A percentile compares a stretch with the other conserved stretches of the same genome.
phyloP scores from a whole-genome alignment of 1,140 invertebrate species.

The Drosophila kanapiae region DNA sequence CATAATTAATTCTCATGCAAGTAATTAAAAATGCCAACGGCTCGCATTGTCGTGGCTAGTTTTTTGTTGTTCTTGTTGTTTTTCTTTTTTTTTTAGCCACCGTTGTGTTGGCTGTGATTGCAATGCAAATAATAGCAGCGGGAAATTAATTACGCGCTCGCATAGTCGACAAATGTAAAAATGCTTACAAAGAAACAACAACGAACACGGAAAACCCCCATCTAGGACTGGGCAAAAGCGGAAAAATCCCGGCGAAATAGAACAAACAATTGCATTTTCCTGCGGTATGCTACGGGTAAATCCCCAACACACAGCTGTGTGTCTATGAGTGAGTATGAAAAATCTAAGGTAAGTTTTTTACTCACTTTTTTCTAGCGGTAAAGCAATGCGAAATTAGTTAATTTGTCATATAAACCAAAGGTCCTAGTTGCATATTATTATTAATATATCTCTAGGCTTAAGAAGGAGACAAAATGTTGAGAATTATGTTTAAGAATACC shows the following conservation, averaged over 20 bases:
- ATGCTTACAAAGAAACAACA: constrained; percentile 40
- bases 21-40: constrained; percentile 77
- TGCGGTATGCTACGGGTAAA: constrained; percentile 6
- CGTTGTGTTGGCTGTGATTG: constrained; percentile 39
- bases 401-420: background rate
- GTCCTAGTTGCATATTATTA: background rate
- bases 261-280: constrained; percentile 43
- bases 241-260: constrained; percentile 32
- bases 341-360: constrained; percentile 16
- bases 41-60: constrained; percentile 68
- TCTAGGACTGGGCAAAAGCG: constrained; percentile 3
- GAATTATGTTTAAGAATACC: too few relatives aligned
- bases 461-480: too few relatives aligned
- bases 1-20: constrained; percentile 75
- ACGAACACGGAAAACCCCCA: background rate
- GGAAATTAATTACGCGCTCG: constrained; percentile 74
- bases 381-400: constrained; percentile 4
- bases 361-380: background rate
- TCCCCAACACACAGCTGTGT: background rate
- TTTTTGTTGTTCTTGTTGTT: constrained; percentile 16
- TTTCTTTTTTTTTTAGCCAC: constrained; percentile 14
- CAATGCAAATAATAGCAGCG: constrained; percentile 62
- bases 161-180: constrained; percentile 49
- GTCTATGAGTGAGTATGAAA: background rate
- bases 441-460: background rate